Conservation (phyloP, 2,797 vertebrate species). For the Falco cherrug region DNA sequence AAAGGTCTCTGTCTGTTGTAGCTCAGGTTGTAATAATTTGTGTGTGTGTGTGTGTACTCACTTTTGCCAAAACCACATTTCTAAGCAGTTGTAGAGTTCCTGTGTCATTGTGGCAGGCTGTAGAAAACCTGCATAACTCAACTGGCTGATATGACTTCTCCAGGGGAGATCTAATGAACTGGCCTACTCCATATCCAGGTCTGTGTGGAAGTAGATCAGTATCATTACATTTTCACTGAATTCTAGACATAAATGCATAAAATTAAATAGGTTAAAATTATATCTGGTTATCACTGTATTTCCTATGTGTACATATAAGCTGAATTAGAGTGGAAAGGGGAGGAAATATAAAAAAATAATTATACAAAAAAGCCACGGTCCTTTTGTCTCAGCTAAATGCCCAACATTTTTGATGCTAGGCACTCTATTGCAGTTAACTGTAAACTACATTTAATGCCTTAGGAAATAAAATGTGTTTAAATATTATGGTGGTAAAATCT, state of each 20-base stretch:
- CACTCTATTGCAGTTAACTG: not conserved
- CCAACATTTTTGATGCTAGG: not conserved
- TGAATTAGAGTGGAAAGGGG: not conserved
- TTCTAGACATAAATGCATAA: not conserved
- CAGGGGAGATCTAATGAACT: not conserved
- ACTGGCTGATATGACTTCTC: not conserved
- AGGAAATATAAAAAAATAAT: not conserved
- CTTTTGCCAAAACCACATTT: not conserved
- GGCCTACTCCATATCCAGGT: not conserved
- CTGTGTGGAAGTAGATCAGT: not conserved
- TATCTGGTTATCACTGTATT: not conserved
- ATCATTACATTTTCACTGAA: not conserved
- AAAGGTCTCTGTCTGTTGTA: not conserved
- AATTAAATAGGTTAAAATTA: not conserved
- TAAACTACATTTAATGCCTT: conserved; percentile 50
- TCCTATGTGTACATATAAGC: not conserved
- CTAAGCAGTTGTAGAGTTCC: not conserved
- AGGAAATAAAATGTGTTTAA: conserved; percentile 62
- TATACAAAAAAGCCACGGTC: not conserved
- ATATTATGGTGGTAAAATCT: conserved; percentile 60
- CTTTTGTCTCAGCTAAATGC: not conserved
- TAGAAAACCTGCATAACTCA: not conserved
- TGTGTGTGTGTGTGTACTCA: not conserved
- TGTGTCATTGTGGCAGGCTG: not conserved
- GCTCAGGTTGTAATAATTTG: not conserved